Evolutionary conservation across 2,113 vertebrate species (phyloP), one percentile per base, ranked within the genome.

Genomic region (Ciconia stormi): DNA sequence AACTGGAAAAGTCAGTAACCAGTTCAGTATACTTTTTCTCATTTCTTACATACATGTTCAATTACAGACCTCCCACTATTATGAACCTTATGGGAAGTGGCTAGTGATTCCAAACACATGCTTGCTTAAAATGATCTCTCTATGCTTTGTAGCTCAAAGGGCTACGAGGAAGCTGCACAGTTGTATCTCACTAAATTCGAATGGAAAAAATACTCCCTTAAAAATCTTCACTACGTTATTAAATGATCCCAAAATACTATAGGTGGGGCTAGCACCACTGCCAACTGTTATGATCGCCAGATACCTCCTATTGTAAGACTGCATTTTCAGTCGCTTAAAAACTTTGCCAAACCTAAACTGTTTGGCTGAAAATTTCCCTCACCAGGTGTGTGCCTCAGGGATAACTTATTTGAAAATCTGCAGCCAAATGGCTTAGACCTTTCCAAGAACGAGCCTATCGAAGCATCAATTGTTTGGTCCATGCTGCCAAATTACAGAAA

Each of bases 351-450:
- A 87, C 58, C 74, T 78, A 34, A 87, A 77, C 32, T 76, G 69
- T 76, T 91, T 72, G 93, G 87, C 81, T 90, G 69, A 61, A 91
- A 96, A 78, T 34, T 32, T 82, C 69, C 69, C 59, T 92, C 56
- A 65, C 87, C 87, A 96, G 92, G 92, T 95, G 77, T 90, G 78
- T 69, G 87, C 87, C 87, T 96, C 19, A 9, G 89, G 84, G 78
- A 82, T 69, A 83, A 91, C 44, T 89, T 71, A 22, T 34, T 87
- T 82, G 82, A 82, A 93, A 87, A 69, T 67, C 81, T 85, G 46
- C 72, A 89, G 84, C 73, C 91, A 91, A 87, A 65, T 2, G 5
- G 44, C 70, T 69, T 8, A 27, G 65, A 72, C 56, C 78, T 72
- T 71, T 82, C 58, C 66, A 80, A 80, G 78, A 56, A 72, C 1